These are phyloP conservation scores for Gila robusta DNA, from an alignment of 2,797 vertebrate species.

Conservation along the genomic window DNA sequence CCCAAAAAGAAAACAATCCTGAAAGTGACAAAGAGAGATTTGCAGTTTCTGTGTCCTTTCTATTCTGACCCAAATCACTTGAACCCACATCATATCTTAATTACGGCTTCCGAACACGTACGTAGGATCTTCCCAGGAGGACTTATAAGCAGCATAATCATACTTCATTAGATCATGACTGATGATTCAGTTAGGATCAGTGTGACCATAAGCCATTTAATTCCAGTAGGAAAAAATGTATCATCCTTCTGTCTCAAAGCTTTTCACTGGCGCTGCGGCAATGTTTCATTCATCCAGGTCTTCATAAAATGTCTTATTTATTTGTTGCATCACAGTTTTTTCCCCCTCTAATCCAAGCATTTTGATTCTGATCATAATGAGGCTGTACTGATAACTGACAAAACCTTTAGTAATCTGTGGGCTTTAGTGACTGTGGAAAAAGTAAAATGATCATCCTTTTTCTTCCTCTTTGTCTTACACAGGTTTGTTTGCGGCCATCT, in stretches of 20 bases:
- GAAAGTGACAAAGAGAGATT: neutral
- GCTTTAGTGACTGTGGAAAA: neutral
- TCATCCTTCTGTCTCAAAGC: conserved; percentile 7
- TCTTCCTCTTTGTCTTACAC: conserved; percentile 62
- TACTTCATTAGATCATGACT: conserved; percentile 18
- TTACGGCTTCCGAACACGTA: neutral
- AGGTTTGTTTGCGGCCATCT: conserved; percentile 65
- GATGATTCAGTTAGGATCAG: conserved; percentile 13
- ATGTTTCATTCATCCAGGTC: neutral
- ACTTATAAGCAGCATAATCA: conserved; percentile 24
- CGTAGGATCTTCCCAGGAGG: conserved; percentile 10
- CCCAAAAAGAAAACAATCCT: neutral
- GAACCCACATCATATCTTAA: conserved; percentile 13
- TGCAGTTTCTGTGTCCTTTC: neutral
- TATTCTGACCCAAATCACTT: neutral
- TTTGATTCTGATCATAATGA: neutral
- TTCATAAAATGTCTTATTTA: neutral
- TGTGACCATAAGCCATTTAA: conserved; percentile 17
- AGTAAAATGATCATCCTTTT: neutral
- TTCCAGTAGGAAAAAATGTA: neutral
- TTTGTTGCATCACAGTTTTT: neutral
- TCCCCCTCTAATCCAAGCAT: neutral
- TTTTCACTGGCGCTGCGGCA: neutral
- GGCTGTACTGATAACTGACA: neutral
- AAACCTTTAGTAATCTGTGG: neutral